Conservation (phyloP, 2,888 invertebrate species). For the Drosophila siamana region DNA sequence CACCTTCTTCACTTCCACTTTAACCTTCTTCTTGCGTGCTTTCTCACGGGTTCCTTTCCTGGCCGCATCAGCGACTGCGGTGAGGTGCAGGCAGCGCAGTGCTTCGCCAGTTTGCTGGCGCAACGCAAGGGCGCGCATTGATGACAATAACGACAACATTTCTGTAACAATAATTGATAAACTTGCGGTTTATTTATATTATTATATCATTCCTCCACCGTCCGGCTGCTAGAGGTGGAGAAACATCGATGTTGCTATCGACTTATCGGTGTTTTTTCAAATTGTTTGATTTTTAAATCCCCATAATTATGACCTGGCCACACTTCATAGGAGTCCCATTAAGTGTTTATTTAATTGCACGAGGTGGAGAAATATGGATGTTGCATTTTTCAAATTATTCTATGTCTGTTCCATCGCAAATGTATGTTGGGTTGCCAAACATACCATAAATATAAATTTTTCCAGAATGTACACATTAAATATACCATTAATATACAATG, state of each 20-base stretch:
- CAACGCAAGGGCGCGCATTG: constrained; percentile 66
- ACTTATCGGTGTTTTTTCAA: too few species aligned
- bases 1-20: constrained; percentile 91
- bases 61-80: constrained; percentile 89
- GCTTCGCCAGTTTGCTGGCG: constrained; percentile 70
- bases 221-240: constrained; percentile 26
- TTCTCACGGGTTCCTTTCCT: constrained; percentile 93
- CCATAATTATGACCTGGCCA: too few species aligned
- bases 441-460: too few species aligned
- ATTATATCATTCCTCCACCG: constrained; percentile 48
- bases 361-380: too few species aligned
- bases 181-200: constrained; percentile 11
- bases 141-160: constrained; percentile 73
- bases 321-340: too few species aligned
- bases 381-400: too few species aligned
- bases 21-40: constrained; percentile 91
- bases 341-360: too few species aligned
- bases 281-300: too few species aligned
- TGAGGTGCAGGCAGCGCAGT: constrained; percentile 86
- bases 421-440: background rate
- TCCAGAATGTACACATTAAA: background rate
- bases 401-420: background rate
- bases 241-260: background rate
- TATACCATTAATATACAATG: constrained; percentile 40
- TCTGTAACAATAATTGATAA: constrained; percentile 37